Conservation (phyloP, 1,140 invertebrate genomes). For the Subanguina moxae region DNA sequence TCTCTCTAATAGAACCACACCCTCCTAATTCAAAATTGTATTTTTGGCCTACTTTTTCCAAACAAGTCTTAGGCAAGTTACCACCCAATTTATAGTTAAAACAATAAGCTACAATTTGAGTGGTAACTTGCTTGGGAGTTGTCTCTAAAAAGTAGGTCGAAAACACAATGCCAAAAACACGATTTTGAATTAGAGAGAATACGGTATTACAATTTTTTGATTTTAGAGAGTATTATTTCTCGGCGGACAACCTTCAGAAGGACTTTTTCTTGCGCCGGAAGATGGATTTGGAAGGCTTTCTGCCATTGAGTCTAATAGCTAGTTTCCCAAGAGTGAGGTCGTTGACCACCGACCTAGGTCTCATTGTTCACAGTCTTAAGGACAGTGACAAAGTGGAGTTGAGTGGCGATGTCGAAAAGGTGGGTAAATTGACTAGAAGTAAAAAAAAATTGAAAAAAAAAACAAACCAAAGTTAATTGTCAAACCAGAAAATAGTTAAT, state of each 20-base stretch:
- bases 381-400: conserved; percentile 56
- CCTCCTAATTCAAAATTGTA: too few species aligned
- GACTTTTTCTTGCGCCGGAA: conserved; percentile 93
- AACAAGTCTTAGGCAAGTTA: too few species aligned
- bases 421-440: conserved; percentile 6
- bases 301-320: conserved; percentile 85
- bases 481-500: not conserved
- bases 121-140: too few species aligned
- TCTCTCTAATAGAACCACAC: too few species aligned
- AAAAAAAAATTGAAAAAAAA: conserved; percentile 3
- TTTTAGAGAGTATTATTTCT: conserved; percentile 95
- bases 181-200: too few species aligned
- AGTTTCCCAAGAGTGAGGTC: conserved; percentile 88
- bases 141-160: too few species aligned
- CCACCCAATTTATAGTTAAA: too few species aligned
- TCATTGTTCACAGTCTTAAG: conserved; percentile 67
- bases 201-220: too few species aligned
- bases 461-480: not conserved
- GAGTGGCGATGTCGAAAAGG: conserved; percentile 36
- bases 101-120: too few species aligned
- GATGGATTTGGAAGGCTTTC: conserved; percentile 88
- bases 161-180: too few species aligned
- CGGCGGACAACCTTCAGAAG: conserved; percentile 85
- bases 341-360: conserved; percentile 75
- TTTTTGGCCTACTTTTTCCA: too few species aligned